Conservation (phyloP, 2,797 vertebrate species). For the Otolemur crassicaudatus region DNA sequence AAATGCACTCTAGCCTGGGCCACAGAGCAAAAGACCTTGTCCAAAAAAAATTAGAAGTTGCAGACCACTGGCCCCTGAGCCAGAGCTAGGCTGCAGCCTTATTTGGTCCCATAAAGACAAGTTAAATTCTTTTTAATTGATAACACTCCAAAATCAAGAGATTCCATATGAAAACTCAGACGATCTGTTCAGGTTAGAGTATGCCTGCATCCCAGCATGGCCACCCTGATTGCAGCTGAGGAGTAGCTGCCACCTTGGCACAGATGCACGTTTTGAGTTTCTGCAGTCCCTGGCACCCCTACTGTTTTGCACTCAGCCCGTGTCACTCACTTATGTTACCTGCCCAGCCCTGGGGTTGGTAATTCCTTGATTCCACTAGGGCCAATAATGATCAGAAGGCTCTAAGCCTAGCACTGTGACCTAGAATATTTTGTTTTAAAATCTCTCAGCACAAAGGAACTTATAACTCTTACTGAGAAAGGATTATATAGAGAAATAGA, state of each 20-base stretch:
- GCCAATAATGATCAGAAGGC: background rate
- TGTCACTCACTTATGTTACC: background rate
- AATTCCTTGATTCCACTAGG: background rate
- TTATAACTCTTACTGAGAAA: background rate
- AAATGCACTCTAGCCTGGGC: background rate
- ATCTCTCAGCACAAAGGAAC: background rate
- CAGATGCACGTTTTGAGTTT: background rate
- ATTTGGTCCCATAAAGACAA: background rate
- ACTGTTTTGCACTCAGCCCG: accelerated
- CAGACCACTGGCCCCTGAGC: background rate
- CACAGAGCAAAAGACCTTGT: background rate
- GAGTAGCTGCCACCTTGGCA: background rate
- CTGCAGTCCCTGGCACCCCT: background rate
- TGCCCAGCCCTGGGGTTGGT: background rate
- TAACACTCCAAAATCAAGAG: background rate
- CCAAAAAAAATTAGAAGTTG: background rate
- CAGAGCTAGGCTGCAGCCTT: background rate
- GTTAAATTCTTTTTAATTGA: background rate
- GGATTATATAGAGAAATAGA: background rate
- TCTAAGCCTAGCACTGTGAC: background rate
- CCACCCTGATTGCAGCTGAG: background rate
- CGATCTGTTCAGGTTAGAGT: background rate
- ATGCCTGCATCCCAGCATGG: background rate
- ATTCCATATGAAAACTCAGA: background rate
- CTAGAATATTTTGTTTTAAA: background rate